A percentile compares a stretch with the other conserved stretches of the same genome.
Conservation (phyloP, 2,888 invertebrate genomes). For the Clunio marinus region DNA sequence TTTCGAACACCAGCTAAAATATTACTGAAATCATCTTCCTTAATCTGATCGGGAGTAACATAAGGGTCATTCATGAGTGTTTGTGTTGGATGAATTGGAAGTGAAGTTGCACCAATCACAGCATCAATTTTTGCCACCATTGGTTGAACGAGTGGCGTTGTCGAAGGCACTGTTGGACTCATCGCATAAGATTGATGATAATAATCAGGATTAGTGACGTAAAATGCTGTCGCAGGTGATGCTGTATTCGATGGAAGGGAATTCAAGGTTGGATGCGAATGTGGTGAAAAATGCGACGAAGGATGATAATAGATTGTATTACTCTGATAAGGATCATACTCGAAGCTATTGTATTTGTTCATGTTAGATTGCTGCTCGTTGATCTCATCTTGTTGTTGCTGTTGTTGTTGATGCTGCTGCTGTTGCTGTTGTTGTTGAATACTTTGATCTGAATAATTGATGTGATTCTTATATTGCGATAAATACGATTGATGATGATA, state of each 20-base stretch:
- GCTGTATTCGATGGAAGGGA: conserved; percentile 52
- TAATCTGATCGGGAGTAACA: conserved; percentile 55
- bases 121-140: conserved; percentile 43
- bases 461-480: conserved; percentile 53
- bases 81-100: conserved; percentile 43
- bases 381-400: conserved; percentile 51
- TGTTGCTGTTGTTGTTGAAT: conserved; percentile 50
- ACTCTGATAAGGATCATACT: conserved; percentile 48
- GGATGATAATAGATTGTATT: conserved; percentile 39
- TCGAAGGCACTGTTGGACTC: conserved; percentile 40
- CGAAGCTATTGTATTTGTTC: conserved; percentile 49
- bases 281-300: conserved; percentile 34
- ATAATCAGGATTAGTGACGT: conserved; percentile 39
- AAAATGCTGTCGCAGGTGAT: conserved; percentile 46
- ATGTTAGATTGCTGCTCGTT: conserved; percentile 28
- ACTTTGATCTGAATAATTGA: conserved; percentile 45
- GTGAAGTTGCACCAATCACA: conserved; percentile 46
- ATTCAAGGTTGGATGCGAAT: conserved; percentile 40
- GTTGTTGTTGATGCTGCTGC: conserved; percentile 49
- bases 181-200: conserved; percentile 36
- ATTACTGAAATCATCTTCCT: conserved; percentile 83
- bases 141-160: conserved; percentile 42
- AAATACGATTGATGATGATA: conserved; percentile 50
- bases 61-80: conserved; percentile 47
- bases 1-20: conserved; percentile 83